Base-by-base conservation (phyloP, 2,113 vertebrate genomes). In the Larimichthys polyactis region DNA sequence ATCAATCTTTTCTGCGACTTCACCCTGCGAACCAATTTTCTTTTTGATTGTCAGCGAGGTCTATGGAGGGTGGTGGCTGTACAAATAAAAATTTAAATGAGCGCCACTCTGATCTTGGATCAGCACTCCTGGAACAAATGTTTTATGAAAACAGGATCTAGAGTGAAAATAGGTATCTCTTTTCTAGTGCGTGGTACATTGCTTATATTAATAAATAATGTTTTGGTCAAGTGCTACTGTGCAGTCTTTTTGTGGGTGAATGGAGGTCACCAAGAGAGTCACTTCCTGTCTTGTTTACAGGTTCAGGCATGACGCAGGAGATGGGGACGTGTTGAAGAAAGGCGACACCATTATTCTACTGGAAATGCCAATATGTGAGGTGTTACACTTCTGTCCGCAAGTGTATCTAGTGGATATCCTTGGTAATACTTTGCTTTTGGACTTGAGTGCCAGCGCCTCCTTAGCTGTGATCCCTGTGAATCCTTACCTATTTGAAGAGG, bases 161-260 rank as follows among this genome's bases (percentile, higher is more conserved):
- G 87, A 79, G 81, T 90, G 80, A 79, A 86, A 88, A 82, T 84
- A 84, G 81, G 59, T 87, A 84, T 92, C 81, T 89, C 83, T 92
- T 94, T 94, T 91, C 88, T 91, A 92, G 89, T 89, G 78, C 71
- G 90, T 93, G 89, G 75, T 93, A 83, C 84, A 79, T 91, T 92
- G 88, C 91, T 87, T 83, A 92, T 88, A 92, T 92, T 79, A 93
- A 94, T 94, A 94, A 93, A 94, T 84, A 86, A 86, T 2, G 81
- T 92, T 91, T 93, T 94, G 87, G 83, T 92, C 89, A 93, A 92
- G 80, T 79, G 75, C 66, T 84, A 54, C 87, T 83, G 68, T 91
- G 78, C 17, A 24, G 71, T 85, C 16, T 90, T 78, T 86, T 86
- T 90, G 24, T 89, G 80, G 11, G 43, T 57, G 48, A 69, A 59